phyloP scores from a whole-genome alignment of 2,113 vertebrate genomes.

The Istiophorus platypterus region DNA sequence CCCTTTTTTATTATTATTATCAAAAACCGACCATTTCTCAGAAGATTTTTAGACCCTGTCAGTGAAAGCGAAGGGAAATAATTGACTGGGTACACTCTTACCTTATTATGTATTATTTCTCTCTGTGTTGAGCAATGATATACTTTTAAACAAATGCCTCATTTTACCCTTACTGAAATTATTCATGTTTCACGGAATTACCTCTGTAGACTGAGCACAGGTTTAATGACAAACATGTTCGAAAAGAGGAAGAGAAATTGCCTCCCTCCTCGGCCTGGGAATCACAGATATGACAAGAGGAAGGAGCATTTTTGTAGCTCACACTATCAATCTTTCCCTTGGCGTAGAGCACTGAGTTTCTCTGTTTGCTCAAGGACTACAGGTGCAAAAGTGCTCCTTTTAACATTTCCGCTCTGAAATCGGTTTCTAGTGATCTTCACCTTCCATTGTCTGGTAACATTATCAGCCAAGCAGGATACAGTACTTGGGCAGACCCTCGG shows the following conservation, averaged over 20 bases:
- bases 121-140: constrained; percentile 2
- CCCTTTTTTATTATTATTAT: background rate
- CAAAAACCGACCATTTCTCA: background rate
- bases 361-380: background rate
- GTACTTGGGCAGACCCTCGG: background rate
- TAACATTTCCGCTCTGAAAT: constrained; percentile 9
- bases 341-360: background rate
- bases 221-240: background rate
- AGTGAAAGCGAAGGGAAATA: background rate
- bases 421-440: constrained; percentile 14
- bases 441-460: constrained; percentile 16
- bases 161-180: constrained; percentile 4
- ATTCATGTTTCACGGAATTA: constrained; percentile 38
- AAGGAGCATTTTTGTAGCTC: constrained; percentile 1
- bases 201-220: background rate
- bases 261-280: background rate
- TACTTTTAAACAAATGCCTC: constrained; percentile 16
- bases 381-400: constrained; percentile 2
- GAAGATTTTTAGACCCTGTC: background rate
- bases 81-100: background rate
- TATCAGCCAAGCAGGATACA: background rate
- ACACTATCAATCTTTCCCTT: constrained; percentile 4
- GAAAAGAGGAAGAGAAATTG: constrained; percentile 8
- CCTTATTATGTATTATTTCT: constrained; percentile 5
- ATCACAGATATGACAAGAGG: constrained; percentile 18